Base-by-base conservation (phyloP, 37 sponge, comb jelly and placozoan genomes). In the Diacarnus erythraeanus region DNA sequence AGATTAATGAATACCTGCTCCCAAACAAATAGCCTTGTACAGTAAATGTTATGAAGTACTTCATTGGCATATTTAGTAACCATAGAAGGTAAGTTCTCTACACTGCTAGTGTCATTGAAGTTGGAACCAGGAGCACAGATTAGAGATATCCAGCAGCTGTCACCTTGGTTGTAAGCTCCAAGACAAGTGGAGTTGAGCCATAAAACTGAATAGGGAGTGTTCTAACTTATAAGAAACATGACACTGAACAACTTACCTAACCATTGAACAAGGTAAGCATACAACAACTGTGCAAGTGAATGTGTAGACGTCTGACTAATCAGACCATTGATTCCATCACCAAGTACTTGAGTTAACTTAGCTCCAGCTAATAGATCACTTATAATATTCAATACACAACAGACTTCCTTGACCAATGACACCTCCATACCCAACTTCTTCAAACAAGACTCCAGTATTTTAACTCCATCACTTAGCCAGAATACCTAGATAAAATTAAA, bases 31-130 rank as follows among this genome's bases (percentile, higher is more conserved):
- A 66, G 33, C 60, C 77, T 56, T 22, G 36, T 35, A 31, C 77
- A 84, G 70, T 84, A 77, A 20, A 84, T 40, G 64, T 84, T 76
- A 33, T 77, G 78, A 33, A 84, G 59, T 8, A 57, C 38, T 23
- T 84, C 84, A 2, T 56, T 36, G 26, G 43, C 33, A 30, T 84
- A 84, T 2, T 42, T 34, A 0, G n/a, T 2, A 29, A 69, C 1
- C 71, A 84, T 26, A 37, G 25, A 20, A 12, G 22, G 38, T 38
- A 83, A 29, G 71, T 36, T 25, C 21, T 30, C 23, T 1, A 8
- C 43, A 8, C 20, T 20, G 22, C 4, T 21, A 60, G 61, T n/a
- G 4, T n/a, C 61, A 25, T 25, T 25, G n/a, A 17, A 21, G 61
- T 17, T 60, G 23, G 9, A 26, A 25, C 23, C 61, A 6, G 61